phyloP scores from a whole-genome alignment of 2,797 vertebrate species.

The Tadarida brasiliensis region DNA sequence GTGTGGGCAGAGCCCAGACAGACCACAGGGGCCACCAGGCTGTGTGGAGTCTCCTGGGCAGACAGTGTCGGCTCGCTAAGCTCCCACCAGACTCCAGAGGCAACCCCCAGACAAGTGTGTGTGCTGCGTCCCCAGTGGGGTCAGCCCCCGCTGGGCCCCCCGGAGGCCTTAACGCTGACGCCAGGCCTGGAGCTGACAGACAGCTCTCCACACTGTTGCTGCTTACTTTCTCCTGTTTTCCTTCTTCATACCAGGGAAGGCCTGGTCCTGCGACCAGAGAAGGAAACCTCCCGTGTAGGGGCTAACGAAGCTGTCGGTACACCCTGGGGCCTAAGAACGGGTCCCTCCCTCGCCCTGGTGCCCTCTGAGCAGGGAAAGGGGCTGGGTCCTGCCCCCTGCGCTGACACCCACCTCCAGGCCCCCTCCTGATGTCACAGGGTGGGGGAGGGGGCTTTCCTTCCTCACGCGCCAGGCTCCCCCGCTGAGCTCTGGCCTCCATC shows the following conservation, averaged over 20 bases:
- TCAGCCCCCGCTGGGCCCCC: neutral
- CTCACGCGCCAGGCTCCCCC: neutral
- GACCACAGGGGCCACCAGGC: neutral
- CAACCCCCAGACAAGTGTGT: neutral
- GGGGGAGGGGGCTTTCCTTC: neutral
- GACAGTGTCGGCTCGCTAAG: neutral
- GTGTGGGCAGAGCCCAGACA: conserved; percentile 16
- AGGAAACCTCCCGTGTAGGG: neutral
- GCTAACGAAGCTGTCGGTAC: neutral
- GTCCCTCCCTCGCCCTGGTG: neutral
- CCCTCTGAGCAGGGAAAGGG: neutral
- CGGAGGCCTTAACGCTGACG: neutral
- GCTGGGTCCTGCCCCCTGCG: neutral
- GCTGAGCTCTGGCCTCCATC: neutral
- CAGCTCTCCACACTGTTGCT: neutral
- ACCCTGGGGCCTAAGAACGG: neutral
- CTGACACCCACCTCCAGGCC: neutral
- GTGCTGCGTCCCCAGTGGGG: neutral
- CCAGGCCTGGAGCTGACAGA: neutral
- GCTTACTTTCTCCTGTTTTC: neutral
- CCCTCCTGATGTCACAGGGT: neutral
- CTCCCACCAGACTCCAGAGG: neutral
- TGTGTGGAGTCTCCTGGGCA: neutral
- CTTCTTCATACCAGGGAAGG: neutral
- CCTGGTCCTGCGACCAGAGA: neutral